Evolutionary conservation across 1,140 invertebrate species (phyloP).

Genomic region (Bombus sylvicola): DNA sequence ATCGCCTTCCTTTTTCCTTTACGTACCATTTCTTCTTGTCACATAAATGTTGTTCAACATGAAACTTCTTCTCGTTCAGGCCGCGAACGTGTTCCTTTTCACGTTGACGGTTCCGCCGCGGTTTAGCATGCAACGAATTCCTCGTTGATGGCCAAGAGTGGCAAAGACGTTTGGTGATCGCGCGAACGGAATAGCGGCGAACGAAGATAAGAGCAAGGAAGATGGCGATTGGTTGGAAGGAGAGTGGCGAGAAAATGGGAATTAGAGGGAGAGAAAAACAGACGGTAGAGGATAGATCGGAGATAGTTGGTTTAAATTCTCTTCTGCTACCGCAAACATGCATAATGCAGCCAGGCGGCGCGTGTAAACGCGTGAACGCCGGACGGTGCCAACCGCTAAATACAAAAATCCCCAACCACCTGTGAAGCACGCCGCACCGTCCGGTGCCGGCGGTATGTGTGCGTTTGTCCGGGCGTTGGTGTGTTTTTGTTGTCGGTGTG

Average conservation of each 20-base stretch:
- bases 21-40: background rate
- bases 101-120: too few relatives aligned
- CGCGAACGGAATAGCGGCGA: too few relatives aligned
- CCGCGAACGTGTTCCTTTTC: too few relatives aligned
- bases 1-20: too few relatives aligned
- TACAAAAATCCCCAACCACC: slow-evolving; percentile 83
- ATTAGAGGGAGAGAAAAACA: slow-evolving; percentile 14
- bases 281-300: slow-evolving; percentile 41
- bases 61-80: too few relatives aligned
- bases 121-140: too few relatives aligned
- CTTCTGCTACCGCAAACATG: slow-evolving; percentile 82
- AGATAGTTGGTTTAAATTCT: slow-evolving; percentile 81
- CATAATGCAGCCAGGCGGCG: slow-evolving; percentile 80
- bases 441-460: slow-evolving; percentile 44
- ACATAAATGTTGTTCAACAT: too few relatives aligned
- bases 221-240: background rate
- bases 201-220: background rate
- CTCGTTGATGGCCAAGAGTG: too few relatives aligned
- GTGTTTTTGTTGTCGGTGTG: slow-evolving; percentile 42
- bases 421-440: slow-evolving; percentile 74
- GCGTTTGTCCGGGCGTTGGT: background rate
- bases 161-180: too few relatives aligned
- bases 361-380: slow-evolving; percentile 81
- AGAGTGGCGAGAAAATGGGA: slow-evolving; percentile 13
- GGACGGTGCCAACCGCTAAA: slow-evolving; percentile 80